phyloP scores from a whole-genome alignment of 2,888 invertebrate species.

The Drosophila testacea region DNA sequence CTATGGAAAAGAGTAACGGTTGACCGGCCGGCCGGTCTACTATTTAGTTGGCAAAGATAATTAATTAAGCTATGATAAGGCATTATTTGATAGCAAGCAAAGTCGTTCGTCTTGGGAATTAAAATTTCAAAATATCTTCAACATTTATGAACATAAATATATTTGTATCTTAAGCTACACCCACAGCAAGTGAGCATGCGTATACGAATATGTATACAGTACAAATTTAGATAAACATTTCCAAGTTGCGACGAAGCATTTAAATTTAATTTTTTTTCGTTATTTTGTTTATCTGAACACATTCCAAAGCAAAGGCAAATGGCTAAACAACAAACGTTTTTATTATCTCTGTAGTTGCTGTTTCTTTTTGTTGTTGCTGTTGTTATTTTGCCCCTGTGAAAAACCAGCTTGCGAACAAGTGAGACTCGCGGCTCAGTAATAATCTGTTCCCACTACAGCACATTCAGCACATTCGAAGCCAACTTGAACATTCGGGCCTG shows the following conservation, averaged over 20 bases:
- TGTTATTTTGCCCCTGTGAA: constrained; percentile 49
- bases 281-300: constrained; percentile 64
- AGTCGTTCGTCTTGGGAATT: constrained; percentile 53
- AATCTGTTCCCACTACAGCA: no score
- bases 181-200: constrained; percentile 14
- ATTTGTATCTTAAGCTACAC: constrained; percentile 36
- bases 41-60: constrained; percentile 58
- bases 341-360: constrained; percentile 45
- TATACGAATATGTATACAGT: constrained; percentile 4
- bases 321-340: constrained; percentile 65
- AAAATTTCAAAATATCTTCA: constrained; percentile 43
- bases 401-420: constrained; percentile 67
- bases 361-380: constrained; percentile 23
- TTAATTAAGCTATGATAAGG: constrained; percentile 73
- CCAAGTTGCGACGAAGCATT: constrained; percentile 27
- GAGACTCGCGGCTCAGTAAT: constrained; percentile 49
- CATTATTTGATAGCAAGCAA: constrained; percentile 41
- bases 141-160: constrained; percentile 2
- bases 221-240: constrained; percentile 62
- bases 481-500: no score
- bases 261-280: background rate
- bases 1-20: constrained; percentile 42
- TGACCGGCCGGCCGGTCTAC: constrained; percentile 34
- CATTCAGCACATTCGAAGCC: no score
- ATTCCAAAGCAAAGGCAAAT: constrained; percentile 66